Base-by-base conservation (phyloP, 2,113 vertebrate species). In the Indri indri region DNA sequence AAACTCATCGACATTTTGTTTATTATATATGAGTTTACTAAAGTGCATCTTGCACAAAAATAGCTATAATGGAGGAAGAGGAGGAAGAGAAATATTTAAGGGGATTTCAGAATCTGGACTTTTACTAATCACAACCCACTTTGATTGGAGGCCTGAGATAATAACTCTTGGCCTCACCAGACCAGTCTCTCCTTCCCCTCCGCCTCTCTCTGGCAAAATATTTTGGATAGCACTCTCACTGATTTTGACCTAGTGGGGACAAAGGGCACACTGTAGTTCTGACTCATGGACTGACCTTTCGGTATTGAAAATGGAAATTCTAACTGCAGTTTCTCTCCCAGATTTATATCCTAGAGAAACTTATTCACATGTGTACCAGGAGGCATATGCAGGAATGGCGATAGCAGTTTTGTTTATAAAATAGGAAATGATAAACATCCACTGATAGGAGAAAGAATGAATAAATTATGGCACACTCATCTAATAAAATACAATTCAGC, bases 401-500 rank as follows among this genome's bases (percentile, higher is more conserved):
- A 88, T 4, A 57, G 8, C 2, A 89, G 47, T 52, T 90, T 88
- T 85, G 42, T 91, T 96, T 90, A 54, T 91, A 91, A 89, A 90
- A 77, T 45, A 45, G 91, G 42, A 91, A 95, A 82, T 37, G 8
- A 37, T 82, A 90, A 90, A 79, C 12, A 18, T 93, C 32, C 6
- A 82, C n/a, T 73, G n/a, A 61, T 7, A 70, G n/a, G 52, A 81
- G 6, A 92, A 74, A 90, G 12, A 34, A 42, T 79, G 90, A 73
- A 66, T 66, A 59, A 66, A 95, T 92, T 66, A 92, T 57, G 52
- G 14, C 37, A 91, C 5, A 61, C 3, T 76, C 7, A 74, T 47
- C 92, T 11, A 95, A 90, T 94, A 92, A 94, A 97, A 81, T 32
- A 73, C 8, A 94, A 79, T 59, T 73, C n/a, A 90, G 30, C 32